phyloP scores from a whole-genome alignment of 2,888 invertebrate species.

The Drosophila anomalata region DNA sequence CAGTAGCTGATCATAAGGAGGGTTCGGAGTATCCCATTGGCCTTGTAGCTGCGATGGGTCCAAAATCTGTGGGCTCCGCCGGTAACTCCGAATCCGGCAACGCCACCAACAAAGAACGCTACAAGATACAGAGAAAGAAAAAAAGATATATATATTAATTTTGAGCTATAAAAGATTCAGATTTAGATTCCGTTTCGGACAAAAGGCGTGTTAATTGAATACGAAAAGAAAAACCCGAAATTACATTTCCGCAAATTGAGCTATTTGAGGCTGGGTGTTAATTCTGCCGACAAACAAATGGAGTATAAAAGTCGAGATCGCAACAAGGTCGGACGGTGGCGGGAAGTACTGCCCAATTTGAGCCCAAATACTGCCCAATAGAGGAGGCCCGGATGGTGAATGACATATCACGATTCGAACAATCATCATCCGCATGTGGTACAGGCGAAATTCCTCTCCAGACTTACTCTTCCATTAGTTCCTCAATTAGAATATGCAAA shows the following conservation, averaged over 20 bases:
- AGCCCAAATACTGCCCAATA: no score
- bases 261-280: slow-evolving; percentile 60
- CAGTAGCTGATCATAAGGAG: slow-evolving; percentile 87
- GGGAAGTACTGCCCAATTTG: slow-evolving; percentile 5
- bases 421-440: slow-evolving; percentile 4
- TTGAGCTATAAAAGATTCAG: slow-evolving; percentile 24
- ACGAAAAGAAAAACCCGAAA: slow-evolving; percentile 39
- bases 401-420: slow-evolving; percentile 33
- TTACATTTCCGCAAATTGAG: slow-evolving; percentile 72
- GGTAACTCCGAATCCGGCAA: slow-evolving; percentile 88
- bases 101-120: slow-evolving; percentile 85
- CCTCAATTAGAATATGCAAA: slow-evolving; percentile 39
- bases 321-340: slow-evolving; percentile 36
- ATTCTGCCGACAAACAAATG: slow-evolving; percentile 57
- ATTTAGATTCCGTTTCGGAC: neutral
- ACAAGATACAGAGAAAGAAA: slow-evolving; percentile 64
- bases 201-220: slow-evolving; percentile 56
- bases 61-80: slow-evolving; percentile 89
- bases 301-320: slow-evolving; percentile 32
- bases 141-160: slow-evolving; percentile 14
- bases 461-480: slow-evolving; percentile 19
- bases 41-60: slow-evolving; percentile 89
- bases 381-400: slow-evolving; percentile 24
- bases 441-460: neutral
- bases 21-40: slow-evolving; percentile 86